Percentiles rank a stretch among this genome's conserved stretches.
Evolutionary conservation across 2,797 vertebrate species (phyloP).

Genomic region (Salmo trutta): DNA sequence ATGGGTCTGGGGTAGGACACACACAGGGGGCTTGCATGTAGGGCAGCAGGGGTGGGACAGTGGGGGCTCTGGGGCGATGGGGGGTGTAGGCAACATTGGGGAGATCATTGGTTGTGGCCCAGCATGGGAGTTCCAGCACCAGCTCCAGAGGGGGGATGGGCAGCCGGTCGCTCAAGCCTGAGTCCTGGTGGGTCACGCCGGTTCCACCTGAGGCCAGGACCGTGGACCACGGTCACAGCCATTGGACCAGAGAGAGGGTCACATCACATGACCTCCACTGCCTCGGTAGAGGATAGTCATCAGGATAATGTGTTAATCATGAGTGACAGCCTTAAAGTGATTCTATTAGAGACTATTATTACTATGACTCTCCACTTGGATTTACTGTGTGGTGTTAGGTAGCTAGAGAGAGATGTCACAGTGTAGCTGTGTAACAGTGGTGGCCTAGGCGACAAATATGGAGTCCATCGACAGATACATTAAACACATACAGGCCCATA

Average conservation of each 20-base stretch:
- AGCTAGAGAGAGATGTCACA: slow-evolving; percentile 21
- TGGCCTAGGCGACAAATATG: slow-evolving; percentile 49
- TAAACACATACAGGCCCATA: slow-evolving; percentile 47
- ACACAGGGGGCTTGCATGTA: slow-evolving; percentile 27
- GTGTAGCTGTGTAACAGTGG: slow-evolving; percentile 13
- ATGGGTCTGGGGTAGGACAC: slow-evolving; percentile 65
- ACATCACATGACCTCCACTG: slow-evolving; percentile 21
- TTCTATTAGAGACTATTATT: slow-evolving; percentile 5
- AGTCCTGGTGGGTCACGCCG: neutral
- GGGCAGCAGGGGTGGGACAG: slow-evolving; percentile 38
- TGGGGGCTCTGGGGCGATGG: neutral
- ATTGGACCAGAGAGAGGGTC: slow-evolving; percentile 9
- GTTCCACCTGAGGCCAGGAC: slow-evolving; percentile 5
- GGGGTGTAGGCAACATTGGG: neutral
- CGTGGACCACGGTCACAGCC: neutral
- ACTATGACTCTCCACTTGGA: neutral
- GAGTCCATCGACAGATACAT: slow-evolving; percentile 39
- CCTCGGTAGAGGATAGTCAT: neutral
- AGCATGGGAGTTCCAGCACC: slow-evolving; percentile 6
- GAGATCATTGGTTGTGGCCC: neutral
- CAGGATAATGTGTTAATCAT: slow-evolving; percentile 7
- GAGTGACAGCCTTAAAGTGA: slow-evolving; percentile 11
- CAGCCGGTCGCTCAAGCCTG: neutral
- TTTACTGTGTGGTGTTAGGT: neutral
- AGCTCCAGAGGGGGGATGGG: neutral